A percentile compares a stretch with the other conserved stretches of the same genome.
Evolutionary conservation across 2,888 invertebrate genomes (phyloP).

Genomic region (Macropis europaea): DNA sequence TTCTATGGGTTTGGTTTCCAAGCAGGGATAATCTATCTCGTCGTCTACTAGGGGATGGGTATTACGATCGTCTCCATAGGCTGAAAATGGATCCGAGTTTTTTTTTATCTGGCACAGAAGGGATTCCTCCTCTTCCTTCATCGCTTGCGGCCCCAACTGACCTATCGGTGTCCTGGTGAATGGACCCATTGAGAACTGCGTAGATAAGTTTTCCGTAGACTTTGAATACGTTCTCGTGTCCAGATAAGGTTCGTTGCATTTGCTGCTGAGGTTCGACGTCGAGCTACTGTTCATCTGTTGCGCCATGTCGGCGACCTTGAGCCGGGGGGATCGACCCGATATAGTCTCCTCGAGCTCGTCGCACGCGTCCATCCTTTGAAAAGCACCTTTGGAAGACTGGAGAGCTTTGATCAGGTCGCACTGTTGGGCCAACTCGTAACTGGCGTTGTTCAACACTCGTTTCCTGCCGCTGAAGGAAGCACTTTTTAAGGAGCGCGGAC

Average conservation of each 20-base stretch:
- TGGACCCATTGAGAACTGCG: slow-evolving; percentile 20
- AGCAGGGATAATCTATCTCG: slow-evolving; percentile 76
- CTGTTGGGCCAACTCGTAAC: slow-evolving; percentile 76
- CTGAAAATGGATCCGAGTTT: slow-evolving; percentile 79
- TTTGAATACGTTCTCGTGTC: slow-evolving; percentile 57
- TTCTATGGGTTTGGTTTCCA: slow-evolving; percentile 76
- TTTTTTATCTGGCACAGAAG: slow-evolving; percentile 77
- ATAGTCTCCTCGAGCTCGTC: slow-evolving; percentile 70
- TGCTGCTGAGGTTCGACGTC: slow-evolving; percentile 52
- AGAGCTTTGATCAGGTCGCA: slow-evolving; percentile 71
- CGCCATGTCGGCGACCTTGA: slow-evolving; percentile 62
- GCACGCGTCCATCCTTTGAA: slow-evolving; percentile 75
- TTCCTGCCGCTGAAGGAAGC: slow-evolving; percentile 27
- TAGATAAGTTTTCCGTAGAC: slow-evolving; percentile 59
- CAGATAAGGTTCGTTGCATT: slow-evolving; percentile 7
- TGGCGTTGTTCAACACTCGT: slow-evolving; percentile 71
- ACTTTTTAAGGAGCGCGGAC: slow-evolving; percentile 32
- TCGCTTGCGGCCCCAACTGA: slow-evolving; percentile 25
- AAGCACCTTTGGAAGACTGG: slow-evolving; percentile 56
- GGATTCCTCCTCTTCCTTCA: slow-evolving; percentile 54
- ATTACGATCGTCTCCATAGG: slow-evolving; percentile 73
- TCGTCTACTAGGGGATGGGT: slow-evolving; percentile 64
- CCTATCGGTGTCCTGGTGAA: slow-evolving; percentile 17
- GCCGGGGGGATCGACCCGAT: slow-evolving; percentile 49
- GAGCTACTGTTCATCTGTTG: slow-evolving; percentile 64